These are phyloP conservation scores for Eufriesea mexicana DNA, from an alignment of 1,140 invertebrate species.

Conservation along the genomic window DNA sequence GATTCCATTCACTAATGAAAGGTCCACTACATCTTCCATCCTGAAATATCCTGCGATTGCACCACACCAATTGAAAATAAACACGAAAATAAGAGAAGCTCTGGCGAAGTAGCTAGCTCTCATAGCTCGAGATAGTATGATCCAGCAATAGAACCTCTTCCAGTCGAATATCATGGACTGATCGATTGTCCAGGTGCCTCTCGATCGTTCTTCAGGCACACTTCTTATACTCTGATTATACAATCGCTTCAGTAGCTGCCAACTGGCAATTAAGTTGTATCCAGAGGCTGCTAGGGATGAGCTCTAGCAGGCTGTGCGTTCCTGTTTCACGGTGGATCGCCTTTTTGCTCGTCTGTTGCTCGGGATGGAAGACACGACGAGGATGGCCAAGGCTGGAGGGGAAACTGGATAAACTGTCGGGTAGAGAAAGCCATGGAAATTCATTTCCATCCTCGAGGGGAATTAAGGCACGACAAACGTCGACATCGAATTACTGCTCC, in stretches of 20 bases:
- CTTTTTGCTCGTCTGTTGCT: not conserved
- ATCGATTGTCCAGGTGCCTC: not conserved
- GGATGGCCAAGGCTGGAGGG: not conserved
- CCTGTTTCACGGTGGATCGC: not conserved
- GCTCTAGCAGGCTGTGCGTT: no score
- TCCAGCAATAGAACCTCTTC: conserved; percentile 40
- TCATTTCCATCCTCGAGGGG: conserved; percentile 54
- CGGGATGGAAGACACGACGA: not conserved
- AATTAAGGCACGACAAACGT: conserved; percentile 34
- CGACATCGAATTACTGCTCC: conserved; percentile 18
- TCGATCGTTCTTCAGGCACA: not conserved
- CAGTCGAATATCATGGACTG: conserved; percentile 54
- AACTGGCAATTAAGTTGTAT: conserved; percentile 57
- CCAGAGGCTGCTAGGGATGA: not conserved
- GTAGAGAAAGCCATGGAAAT: conserved; percentile 30
- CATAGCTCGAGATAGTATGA: no score
- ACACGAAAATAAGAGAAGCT: no score
- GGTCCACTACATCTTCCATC: not conserved
- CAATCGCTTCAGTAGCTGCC: conserved; percentile 50
- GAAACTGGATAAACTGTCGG: conserved; percentile 24
- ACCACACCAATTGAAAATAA: not conserved
- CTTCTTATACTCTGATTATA: conserved; percentile 54
- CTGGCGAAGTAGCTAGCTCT: no score
- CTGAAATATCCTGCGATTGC: not conserved
- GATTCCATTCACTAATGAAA: not conserved